Conservation (phyloP, 2,888 invertebrate genomes). For the Phyllotreta cruciferae region DNA sequence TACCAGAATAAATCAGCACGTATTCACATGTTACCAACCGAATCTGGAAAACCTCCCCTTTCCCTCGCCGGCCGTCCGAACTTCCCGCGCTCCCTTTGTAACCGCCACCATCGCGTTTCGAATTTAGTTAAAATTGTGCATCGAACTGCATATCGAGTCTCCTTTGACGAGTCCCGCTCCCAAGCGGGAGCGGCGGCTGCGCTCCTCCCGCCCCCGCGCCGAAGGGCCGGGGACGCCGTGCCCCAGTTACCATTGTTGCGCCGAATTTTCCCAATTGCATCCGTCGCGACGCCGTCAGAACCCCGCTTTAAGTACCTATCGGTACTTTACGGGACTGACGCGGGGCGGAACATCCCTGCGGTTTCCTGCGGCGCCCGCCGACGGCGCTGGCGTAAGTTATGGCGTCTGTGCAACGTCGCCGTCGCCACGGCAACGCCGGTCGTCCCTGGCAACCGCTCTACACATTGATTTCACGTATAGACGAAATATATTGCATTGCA, state of each 20-base stretch:
- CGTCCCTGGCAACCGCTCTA: conserved; percentile 54
- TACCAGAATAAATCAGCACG: too few relatives aligned
- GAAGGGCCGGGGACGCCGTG: too few relatives aligned
- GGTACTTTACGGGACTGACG: too few relatives aligned
- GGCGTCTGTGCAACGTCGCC: conserved; percentile 50
- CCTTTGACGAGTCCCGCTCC: background rate
- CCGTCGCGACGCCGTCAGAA: too few relatives aligned
- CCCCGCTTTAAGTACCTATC: too few relatives aligned
- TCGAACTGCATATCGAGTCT: conserved; percentile 7
- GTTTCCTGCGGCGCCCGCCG: conserved; percentile 20
- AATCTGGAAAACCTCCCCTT: too few relatives aligned
- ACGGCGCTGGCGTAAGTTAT: conserved; percentile 35
- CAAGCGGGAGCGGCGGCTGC: conserved; percentile 10
- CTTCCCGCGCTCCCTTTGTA: too few relatives aligned
- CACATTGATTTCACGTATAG: conserved; percentile 62
- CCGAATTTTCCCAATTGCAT: too few relatives aligned
- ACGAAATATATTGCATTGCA: conserved; percentile 59
- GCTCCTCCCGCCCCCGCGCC: conserved; percentile 5
- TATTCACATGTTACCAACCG: too few relatives aligned
- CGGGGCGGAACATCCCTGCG: too few relatives aligned
- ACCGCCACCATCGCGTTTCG: background rate
- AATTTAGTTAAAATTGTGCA: conserved; percentile 9
- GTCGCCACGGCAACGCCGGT: conserved; percentile 47
- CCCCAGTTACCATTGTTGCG: too few relatives aligned
- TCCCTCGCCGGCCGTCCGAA: too few relatives aligned